Evolutionary conservation across 2,113 vertebrate species (phyloP), one percentile per base, ranked within the genome.

Genomic region (Ursus arctos): DNA sequence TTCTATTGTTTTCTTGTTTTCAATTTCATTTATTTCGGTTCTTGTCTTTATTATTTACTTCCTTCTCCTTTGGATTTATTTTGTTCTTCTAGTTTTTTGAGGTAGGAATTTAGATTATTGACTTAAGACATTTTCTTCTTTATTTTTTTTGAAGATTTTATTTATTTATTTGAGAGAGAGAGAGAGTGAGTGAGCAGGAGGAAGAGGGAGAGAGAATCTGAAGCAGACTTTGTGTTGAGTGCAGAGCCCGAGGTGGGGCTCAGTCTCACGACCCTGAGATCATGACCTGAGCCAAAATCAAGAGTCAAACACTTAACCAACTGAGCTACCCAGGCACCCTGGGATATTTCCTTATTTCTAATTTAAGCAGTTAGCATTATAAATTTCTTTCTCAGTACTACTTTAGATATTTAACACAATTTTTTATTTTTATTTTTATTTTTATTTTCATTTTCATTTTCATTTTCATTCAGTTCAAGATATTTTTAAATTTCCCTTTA

Each of bases 41-140:
- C 28, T 92, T 77, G 6, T 67, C 5, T 55, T 79, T 93, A 89
- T 89, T 81, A 49, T 53, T 65, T 86, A 77, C 9, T 65, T 88
- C 15, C 4, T 77, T 61, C 26, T 83, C 33, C 33, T 88, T 91
- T 95, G 76, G 16, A 74, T 67, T 80, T 63, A 53, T 79, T 93
- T 94, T n/a, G 13, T 76, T 47, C 19, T 81, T 72, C 11, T 67
- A 12, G 12, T 91, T 82, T 95, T 87, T 59, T 82, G 49, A 94
- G 33, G 12, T 86, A 81, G 18, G 40, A 86, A 74, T 3, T 93
- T 85, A 93, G 63, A 76, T 36, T 74, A 72, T 9, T 47, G 28
- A 81, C 81, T 86, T 91, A 28, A 86, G 33, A 74, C 26, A 59
- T 95, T 95, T 96, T 21, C 36, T 93, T 51, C 86, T 91, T 93